Evolutionary conservation across 2,888 invertebrate species (phyloP).

Genomic region (Tryphoninae sp.): DNA sequence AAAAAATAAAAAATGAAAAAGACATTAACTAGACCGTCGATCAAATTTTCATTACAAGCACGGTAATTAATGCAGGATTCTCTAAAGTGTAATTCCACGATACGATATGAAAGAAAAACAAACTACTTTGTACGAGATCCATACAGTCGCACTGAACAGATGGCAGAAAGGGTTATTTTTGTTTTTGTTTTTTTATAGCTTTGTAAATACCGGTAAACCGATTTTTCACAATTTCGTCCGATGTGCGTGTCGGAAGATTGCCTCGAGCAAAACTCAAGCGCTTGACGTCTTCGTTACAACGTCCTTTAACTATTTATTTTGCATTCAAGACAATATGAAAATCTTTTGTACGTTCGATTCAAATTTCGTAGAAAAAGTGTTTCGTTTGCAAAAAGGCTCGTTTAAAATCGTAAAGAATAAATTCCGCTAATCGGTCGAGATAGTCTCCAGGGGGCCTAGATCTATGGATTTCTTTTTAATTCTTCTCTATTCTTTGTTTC

Average conservation of each 20-base stretch:
- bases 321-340: slow-evolving; percentile 48
- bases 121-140: slow-evolving; percentile 56
- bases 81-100: background rate
- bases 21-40: background rate
- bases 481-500: slow-evolving; percentile 8
- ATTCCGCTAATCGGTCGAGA: slow-evolving; percentile 55
- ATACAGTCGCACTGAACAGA: slow-evolving; percentile 36
- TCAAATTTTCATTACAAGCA: slow-evolving; percentile 9
- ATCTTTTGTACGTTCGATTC: slow-evolving; percentile 65
- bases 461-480: slow-evolving; percentile 30
- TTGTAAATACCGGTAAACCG: slow-evolving; percentile 30
- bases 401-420: slow-evolving; percentile 53
- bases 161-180: slow-evolving; percentile 36
- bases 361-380: slow-evolving; percentile 67
- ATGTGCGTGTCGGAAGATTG: slow-evolving; percentile 30
- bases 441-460: slow-evolving; percentile 19
- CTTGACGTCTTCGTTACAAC: slow-evolving; percentile 30
- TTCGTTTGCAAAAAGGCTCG: slow-evolving; percentile 56
- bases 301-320: background rate
- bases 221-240: slow-evolving; percentile 13
- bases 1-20: slow-evolving; percentile 2
- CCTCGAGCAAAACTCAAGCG: slow-evolving; percentile 31
- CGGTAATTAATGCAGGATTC: slow-evolving; percentile 15
- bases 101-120: slow-evolving; percentile 19
- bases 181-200: slow-evolving; percentile 1